These are phyloP conservation scores for Drosophila lini DNA, from an alignment of 1,140 invertebrate species.

Conservation along the genomic window DNA sequence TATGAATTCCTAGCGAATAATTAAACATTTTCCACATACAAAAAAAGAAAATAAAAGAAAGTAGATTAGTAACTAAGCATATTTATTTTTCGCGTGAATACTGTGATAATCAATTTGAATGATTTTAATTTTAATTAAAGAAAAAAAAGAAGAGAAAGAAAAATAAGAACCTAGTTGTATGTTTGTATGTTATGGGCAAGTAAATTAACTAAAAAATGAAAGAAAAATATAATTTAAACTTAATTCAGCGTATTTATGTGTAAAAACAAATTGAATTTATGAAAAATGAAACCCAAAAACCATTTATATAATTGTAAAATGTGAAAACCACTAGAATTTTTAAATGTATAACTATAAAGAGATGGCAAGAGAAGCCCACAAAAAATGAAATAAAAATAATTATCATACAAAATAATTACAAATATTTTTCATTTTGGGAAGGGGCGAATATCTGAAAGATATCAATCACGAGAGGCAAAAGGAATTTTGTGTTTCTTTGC, in stretches of 20 bases:
- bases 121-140: conserved; percentile 75
- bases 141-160: conserved; percentile 33
- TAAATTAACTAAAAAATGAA: conserved; percentile 55
- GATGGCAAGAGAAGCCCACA: conserved; percentile 18
- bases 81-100: conserved; percentile 82
- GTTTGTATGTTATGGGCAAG: conserved; percentile 66
- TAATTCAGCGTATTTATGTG: conserved; percentile 45
- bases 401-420: conserved; percentile 45
- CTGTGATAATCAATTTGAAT: conserved; percentile 84
- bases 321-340: conserved; percentile 64
- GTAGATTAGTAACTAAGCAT: conserved; percentile 50
- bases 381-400: conserved; percentile 64
- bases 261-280: conserved; percentile 69
- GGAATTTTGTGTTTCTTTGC: conserved; percentile 36
- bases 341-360: conserved; percentile 65
- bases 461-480: conserved; percentile 25
- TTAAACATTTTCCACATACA: conserved; percentile 34
- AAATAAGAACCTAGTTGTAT: conserved; percentile 47
- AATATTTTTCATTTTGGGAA: neutral
- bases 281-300: conserved; percentile 24
- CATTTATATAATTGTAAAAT: conserved; percentile 71
- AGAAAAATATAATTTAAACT: conserved; percentile 24
- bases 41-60: conserved; percentile 7
- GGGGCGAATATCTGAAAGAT: conserved; percentile 25
- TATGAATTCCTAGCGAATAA: conserved; percentile 70